A percentile compares a stretch with the other conserved stretches of the same genome.
phyloP scores from a whole-genome alignment of 2,888 invertebrate genomes.

The Cataglyphis cursor region DNA sequence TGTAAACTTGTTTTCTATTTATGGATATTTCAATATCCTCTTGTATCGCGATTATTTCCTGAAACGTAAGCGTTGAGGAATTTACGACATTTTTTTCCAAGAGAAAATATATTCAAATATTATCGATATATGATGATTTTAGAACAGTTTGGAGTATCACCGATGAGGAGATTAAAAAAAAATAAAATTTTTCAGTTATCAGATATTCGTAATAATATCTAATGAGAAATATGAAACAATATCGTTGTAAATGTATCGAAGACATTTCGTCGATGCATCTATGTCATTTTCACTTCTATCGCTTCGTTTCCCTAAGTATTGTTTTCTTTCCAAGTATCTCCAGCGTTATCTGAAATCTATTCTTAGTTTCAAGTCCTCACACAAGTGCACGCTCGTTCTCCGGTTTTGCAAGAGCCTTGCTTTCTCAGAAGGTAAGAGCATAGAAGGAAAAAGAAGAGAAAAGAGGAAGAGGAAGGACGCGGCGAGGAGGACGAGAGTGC shows the following conservation, averaged over 20 bases:
- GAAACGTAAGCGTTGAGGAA: background rate
- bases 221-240: background rate
- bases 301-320: background rate
- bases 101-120: background rate
- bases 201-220: background rate
- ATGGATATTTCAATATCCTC: background rate
- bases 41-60: background rate
- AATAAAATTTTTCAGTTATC: background rate
- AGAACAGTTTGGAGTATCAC: too few relatives aligned
- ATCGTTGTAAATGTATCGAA: background rate
- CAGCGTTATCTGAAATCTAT: constrained; percentile 4
- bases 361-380: constrained; percentile 14
- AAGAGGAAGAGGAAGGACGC: constrained; percentile 29
- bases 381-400: background rate
- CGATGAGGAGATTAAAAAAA: background rate
- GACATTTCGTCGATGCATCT: background rate
- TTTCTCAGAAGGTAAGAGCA: constrained; percentile 21
- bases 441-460: constrained; percentile 11
- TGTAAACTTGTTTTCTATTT: background rate
- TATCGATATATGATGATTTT: too few relatives aligned
- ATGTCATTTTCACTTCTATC: background rate
- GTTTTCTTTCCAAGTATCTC: background rate
- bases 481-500: constrained; percentile 63
- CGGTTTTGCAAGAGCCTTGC: background rate
- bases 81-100: background rate